Percentiles rank a stretch among this genome's conserved stretches.
These are phyloP conservation scores for Oryzias dopingdopingensis DNA, from an alignment of 2,797 vertebrate genomes.

Conservation along the genomic window DNA sequence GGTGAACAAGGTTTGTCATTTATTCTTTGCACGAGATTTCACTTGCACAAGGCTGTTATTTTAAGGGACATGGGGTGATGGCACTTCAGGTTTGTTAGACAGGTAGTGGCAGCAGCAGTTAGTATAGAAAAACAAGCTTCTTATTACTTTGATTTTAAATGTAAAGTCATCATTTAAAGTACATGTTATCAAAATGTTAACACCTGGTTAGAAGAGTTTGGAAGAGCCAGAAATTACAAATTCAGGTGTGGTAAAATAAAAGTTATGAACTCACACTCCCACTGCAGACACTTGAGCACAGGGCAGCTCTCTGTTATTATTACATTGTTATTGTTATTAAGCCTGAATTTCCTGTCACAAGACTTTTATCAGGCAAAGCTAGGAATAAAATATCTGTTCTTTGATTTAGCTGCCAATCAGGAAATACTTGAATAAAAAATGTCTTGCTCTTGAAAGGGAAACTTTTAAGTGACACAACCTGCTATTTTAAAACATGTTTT, in stretches of 20 bases:
- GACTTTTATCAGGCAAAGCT: constrained; percentile 28
- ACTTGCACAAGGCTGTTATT: not conserved
- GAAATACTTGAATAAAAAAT: too few relatives aligned
- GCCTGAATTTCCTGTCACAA: constrained; percentile 28
- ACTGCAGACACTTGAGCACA: constrained; percentile 1
- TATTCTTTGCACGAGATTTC: constrained; percentile 1
- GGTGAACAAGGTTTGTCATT: not conserved
- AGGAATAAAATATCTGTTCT: constrained; percentile 4
- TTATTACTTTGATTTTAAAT: constrained; percentile 15
- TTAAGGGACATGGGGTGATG: not conserved
- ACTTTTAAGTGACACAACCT: constrained; percentile 8
- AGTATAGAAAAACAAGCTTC: constrained; percentile 26
- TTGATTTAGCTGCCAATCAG: constrained; percentile 20
- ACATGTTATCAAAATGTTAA: constrained; percentile 32
- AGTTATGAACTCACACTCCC: constrained; percentile 1
- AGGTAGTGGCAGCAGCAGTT: constrained; percentile 18
- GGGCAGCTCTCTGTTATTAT: constrained; percentile 17
- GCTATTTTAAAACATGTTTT: constrained; percentile 21
- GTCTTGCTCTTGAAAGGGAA: too few relatives aligned
- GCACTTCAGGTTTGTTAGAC: constrained; percentile 13
- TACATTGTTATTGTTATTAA: constrained; percentile 13
- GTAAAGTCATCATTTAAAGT: constrained; percentile 28
- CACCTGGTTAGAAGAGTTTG: constrained; percentile 51
- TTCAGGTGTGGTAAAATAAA: constrained; percentile 48
- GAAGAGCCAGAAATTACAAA: constrained; percentile 30